Base-by-base conservation (phyloP, 2,888 invertebrate genomes). In the Allolobophora icterica region DNA sequence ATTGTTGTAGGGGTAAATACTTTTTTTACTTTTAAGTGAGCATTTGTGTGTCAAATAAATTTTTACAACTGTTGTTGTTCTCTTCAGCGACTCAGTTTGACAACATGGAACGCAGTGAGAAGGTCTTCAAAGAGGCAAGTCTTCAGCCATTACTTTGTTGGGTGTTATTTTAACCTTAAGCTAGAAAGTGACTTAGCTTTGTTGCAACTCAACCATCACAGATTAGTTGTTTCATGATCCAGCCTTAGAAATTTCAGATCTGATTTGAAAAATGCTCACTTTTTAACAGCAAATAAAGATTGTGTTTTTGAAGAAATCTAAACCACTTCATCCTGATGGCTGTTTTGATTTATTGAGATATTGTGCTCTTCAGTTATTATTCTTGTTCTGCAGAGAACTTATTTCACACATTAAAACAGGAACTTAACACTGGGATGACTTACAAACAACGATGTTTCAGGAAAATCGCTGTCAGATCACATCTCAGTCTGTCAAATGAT, bases 111-210 rank as follows among this genome's bases (percentile, higher is more conserved):
- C 87, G 87, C 34, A 87, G 87, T 87, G 87, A 87, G 38, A 87
- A 87, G 30, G 87, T 35, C 21, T 87, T 87, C 87, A 87, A 87
- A 35, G 87, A 87, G 87, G 87, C 38, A 87, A 87, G 38, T 87
- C 35, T 24, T 34, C 24, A 33, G 13, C 34, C 35, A 2, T 87
- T 87, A 17, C n/a, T 71, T n/a, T 71, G 8, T 71, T n/a, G 71
- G 24, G 24, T 52, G 24, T 71, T 71, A n/a, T 71, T 30, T 71
- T n/a, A 17, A 24, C 21, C 52, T 21, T 52, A 52, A 52, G 24
- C 21, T 21, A 42, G 19, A 52, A 52, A 71, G 30, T 71, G 24
- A n/a, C 71, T 71, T 71, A n/a, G 11, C 6, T n/a, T 8, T 71
- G 71, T n/a, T 30, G 71, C 30, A 5, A 71, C 71, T n/a, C n/a